Percentiles rank a stretch among this genome's conserved stretches.
These are phyloP conservation scores for Pseudoatta argentina DNA, from an alignment of 1,140 invertebrate genomes.

Conservation along the genomic window DNA sequence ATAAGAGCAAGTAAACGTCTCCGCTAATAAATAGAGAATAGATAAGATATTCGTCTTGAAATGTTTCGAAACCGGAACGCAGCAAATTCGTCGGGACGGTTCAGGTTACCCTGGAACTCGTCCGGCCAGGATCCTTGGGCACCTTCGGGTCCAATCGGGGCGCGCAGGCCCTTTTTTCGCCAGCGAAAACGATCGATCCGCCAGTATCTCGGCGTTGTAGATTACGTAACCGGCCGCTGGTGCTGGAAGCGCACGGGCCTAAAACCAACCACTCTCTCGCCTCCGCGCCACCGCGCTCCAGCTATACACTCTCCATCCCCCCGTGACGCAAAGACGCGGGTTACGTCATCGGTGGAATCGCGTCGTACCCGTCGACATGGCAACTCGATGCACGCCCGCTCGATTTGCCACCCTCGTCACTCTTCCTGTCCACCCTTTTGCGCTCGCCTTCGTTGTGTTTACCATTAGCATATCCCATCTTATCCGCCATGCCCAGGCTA, in stretches of 20 bases:
- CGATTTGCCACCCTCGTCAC: slow-evolving; percentile 29
- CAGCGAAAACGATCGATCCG: slow-evolving; percentile 67
- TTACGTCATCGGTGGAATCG: slow-evolving; percentile 78
- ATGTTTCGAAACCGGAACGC: neutral
- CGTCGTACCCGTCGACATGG: slow-evolving; percentile 73
- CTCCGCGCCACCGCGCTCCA: slow-evolving; percentile 23
- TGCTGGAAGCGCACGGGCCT: slow-evolving; percentile 64
- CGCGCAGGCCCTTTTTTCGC: slow-evolving; percentile 50
- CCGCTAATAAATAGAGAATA: neutral
- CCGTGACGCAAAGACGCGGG: slow-evolving; percentile 78
- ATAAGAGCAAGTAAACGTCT: neutral
- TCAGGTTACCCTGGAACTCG: slow-evolving; percentile 7
- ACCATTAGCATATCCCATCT: slow-evolving; percentile 72
- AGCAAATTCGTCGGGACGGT: neutral
- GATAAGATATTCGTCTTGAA: neutral
- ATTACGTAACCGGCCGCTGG: slow-evolving; percentile 71
- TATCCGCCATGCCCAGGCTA: slow-evolving; percentile 49
- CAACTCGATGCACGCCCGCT: slow-evolving; percentile 67
- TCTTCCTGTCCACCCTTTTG: neutral
- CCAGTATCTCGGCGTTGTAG: slow-evolving; percentile 35
- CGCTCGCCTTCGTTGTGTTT: slow-evolving; percentile 59
- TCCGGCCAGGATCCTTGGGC: slow-evolving; percentile 14
- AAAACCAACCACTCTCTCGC: slow-evolving; percentile 50
- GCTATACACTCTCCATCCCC: slow-evolving; percentile 5
- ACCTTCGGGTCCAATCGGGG: slow-evolving; percentile 13